These are phyloP conservation scores for Carterocephalus palaemon DNA, from an alignment of 2,888 invertebrate genomes.

Conservation along the genomic window DNA sequence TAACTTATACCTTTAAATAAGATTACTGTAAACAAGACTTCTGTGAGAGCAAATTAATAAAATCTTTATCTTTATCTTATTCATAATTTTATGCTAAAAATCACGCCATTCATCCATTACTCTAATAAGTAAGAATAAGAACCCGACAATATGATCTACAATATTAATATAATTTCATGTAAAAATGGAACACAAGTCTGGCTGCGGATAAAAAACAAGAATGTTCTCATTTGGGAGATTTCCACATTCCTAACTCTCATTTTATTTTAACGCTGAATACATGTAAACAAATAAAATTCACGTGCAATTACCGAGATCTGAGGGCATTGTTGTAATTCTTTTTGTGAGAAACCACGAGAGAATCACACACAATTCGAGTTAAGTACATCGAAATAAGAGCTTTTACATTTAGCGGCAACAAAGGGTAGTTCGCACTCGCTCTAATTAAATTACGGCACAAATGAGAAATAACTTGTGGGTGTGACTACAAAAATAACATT, in stretches of 20 bases:
- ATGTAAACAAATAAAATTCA: conserved; percentile 1
- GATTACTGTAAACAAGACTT: too few relatives aligned
- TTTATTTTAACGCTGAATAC: conserved; percentile 1
- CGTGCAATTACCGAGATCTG: not conserved
- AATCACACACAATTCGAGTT: conserved; percentile 1
- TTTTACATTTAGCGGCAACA: conserved; percentile 5
- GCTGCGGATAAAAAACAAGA: not conserved
- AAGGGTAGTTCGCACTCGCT: conserved; percentile 10
- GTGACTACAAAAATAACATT: conserved; percentile 5
- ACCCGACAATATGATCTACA: too few relatives aligned
- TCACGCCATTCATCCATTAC: too few relatives aligned
- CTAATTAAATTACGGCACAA: conserved; percentile 5
- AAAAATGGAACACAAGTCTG: not conserved
- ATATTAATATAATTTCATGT: too few relatives aligned
- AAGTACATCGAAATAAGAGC: conserved; percentile 14
- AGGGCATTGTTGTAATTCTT: conserved; percentile 5
- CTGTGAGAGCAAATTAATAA: too few relatives aligned
- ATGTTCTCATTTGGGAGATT: not conserved
- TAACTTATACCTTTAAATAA: too few relatives aligned
- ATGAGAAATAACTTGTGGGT: conserved; percentile 3
- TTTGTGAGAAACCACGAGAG: conserved; percentile 1
- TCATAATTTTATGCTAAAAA: too few relatives aligned
- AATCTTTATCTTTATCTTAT: too few relatives aligned
- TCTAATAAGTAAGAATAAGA: too few relatives aligned
- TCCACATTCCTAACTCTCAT: not conserved